phyloP scores from a whole-genome alignment of 2,888 invertebrate genomes.

The Mythimna lalbum region DNA sequence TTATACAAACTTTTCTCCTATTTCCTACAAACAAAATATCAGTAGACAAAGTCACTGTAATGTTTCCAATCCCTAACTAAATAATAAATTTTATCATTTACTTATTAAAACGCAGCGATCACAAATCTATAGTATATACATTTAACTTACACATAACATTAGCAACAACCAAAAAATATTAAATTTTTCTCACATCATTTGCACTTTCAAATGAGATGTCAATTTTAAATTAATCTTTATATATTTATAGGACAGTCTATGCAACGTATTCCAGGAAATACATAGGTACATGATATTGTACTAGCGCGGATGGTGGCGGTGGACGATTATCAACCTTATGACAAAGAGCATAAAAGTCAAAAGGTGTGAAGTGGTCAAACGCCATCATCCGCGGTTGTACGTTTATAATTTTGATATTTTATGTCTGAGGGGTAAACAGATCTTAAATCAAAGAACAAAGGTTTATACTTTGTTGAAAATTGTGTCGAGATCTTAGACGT shows the following conservation, averaged over 20 bases:
- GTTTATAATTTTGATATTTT: constrained; percentile 19
- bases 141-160: constrained; percentile 60
- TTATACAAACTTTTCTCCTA: constrained; percentile 39
- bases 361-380: neutral
- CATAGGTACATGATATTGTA: constrained; percentile 19
- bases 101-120: constrained; percentile 61
- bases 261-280: constrained; percentile 45
- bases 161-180: constrained; percentile 54
- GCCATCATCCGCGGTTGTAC: too few species aligned
- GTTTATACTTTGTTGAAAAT: constrained; percentile 7
- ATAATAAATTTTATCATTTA: constrained; percentile 53
- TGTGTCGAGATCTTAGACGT: constrained; percentile 6
- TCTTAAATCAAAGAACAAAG: constrained; percentile 2
- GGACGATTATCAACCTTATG: constrained; percentile 2
- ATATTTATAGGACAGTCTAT: constrained; percentile 54
- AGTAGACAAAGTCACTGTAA: constrained; percentile 47
- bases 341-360: neutral
- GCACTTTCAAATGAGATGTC: constrained; percentile 49
- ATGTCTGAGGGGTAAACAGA: constrained; percentile 24
- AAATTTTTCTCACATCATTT: constrained; percentile 42
- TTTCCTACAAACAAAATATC: constrained; percentile 30
- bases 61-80: constrained; percentile 53
- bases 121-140: constrained; percentile 64
- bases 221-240: constrained; percentile 45
- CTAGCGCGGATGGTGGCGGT: neutral